Base-by-base conservation (phyloP, 1,140 invertebrate species). In the Aleiodes sp. region DNA sequence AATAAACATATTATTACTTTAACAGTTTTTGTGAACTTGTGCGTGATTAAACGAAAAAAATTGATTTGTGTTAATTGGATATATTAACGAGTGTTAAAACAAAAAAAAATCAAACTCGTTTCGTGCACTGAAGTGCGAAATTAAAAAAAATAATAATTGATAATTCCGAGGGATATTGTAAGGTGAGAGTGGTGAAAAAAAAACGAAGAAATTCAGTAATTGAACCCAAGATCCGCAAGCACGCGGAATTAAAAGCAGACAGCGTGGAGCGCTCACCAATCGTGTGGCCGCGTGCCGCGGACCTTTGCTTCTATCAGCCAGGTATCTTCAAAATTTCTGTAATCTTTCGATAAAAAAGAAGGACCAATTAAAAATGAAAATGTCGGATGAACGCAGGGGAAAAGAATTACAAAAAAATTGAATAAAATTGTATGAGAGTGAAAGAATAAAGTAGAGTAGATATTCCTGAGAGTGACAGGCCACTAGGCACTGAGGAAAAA, bases 201-300 rank as follows among this genome's bases (percentile, higher is more conserved):
- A 16, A 14, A 43, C 1, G 14, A 16, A 43, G 14, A 14, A 16
- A 43, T 29, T 64, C 24, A 21, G 39, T 62, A 61, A 62, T 52
- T 61, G 2, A 37, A 52, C 26, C 24, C 29, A 24, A 66, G 70
- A 79, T 84, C 83, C 81, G 82, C 82, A 76, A 68, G 67, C 65
- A 77, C 78, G 82, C 82, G 82, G 81, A 84, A 77, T 76, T 63
- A 29, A 79, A 83, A 59, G 59, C 79, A 77, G 77, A 76, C 83
- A 85, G 82, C 81, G 84, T 84, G 83, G 84, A 85, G 84, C 80
- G 76, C 81, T 82, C 82, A 76, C 76, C 78, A 80, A 81, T 83
- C 70, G 73, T 82, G 80, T 85, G 83, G 81, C 83, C 83, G 80
- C 83, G 82, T 70, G 82, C 79, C 77, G 82, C 80, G 80, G 82